Evolutionary conservation across 2,888 invertebrate genomes (phyloP).

Genomic region (Drosophila heteroneura): DNA sequence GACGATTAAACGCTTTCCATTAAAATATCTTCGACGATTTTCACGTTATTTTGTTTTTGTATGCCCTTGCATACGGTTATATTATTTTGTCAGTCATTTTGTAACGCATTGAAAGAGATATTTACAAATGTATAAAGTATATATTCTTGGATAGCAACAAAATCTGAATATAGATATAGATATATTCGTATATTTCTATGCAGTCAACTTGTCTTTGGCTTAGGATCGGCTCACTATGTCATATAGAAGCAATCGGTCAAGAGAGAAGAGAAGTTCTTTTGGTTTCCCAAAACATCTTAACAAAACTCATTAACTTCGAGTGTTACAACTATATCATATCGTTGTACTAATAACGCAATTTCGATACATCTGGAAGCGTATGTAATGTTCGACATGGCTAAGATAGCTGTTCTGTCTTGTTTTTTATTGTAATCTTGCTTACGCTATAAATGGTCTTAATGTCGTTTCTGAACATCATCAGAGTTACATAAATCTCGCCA

Average conservation of each 20-base stretch:
- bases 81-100: neutral
- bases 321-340: neutral
- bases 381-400: neutral
- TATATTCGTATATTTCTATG: neutral
- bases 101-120: neutral
- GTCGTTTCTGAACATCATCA: slow-evolving; percentile 49
- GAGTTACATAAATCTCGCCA: slow-evolving; percentile 76
- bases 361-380: neutral
- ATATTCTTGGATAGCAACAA: neutral
- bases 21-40: slow-evolving; percentile 62
- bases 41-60: slow-evolving; percentile 34
- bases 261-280: neutral
- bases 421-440: slow-evolving; percentile 28
- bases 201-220: neutral
- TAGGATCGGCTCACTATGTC: neutral
- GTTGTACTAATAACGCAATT: neutral
- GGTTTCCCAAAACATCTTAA: neutral
- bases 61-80: neutral
- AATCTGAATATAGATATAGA: neutral
- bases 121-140: neutral
- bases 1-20: slow-evolving; percentile 69
- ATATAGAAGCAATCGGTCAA: neutral
- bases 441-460: slow-evolving; percentile 44
- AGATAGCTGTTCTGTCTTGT: neutral
- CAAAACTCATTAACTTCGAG: neutral